Evolutionary conservation across 1,140 invertebrate species (phyloP).

Genomic region (Drosophila nigrodunni): DNA sequence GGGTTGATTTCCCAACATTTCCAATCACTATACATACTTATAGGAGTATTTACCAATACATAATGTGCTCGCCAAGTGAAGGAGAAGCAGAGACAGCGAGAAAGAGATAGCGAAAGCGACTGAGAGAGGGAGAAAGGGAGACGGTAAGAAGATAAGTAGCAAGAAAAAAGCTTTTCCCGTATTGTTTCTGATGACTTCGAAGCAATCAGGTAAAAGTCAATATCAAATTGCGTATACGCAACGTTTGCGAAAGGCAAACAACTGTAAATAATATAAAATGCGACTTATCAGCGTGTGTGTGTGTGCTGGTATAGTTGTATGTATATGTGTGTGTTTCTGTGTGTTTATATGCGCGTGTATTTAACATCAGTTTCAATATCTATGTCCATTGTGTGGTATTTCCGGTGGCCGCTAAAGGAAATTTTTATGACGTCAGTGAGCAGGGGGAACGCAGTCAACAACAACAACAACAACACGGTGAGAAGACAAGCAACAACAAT

Average conservation of each 20-base stretch:
- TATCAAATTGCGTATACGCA: slow-evolving; percentile 68
- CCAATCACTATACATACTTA: slow-evolving; percentile 18
- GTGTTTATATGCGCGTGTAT: not conserved
- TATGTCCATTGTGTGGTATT: slow-evolving; percentile 64
- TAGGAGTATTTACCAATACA: slow-evolving; percentile 7
- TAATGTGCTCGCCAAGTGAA: not conserved
- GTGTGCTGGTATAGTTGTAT: slow-evolving; percentile 3
- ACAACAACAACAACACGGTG: slow-evolving; percentile 5
- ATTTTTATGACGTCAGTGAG: slow-evolving; percentile 75
- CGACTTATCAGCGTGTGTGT: slow-evolving; percentile 1
- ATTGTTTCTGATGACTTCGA: not conserved
- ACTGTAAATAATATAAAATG: slow-evolving; percentile 35
- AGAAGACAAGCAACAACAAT: not conserved
- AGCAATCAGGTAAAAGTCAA: slow-evolving; percentile 40
- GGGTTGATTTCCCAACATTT: not conserved
- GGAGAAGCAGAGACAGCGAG: not conserved
- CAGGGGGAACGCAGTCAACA: slow-evolving; percentile 41
- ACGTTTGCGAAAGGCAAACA: slow-evolving; percentile 24
- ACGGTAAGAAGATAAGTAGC: not conserved
- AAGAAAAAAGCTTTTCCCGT: not conserved
- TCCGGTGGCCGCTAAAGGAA: slow-evolving; percentile 68
- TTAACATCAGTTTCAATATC: not conserved
- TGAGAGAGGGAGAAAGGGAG: not conserved
- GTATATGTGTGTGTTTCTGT: slow-evolving; percentile 1
- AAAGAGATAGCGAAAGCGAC: not conserved